Base-by-base conservation (phyloP, 2,797 vertebrate genomes). In the Ceyx erithaca region DNA sequence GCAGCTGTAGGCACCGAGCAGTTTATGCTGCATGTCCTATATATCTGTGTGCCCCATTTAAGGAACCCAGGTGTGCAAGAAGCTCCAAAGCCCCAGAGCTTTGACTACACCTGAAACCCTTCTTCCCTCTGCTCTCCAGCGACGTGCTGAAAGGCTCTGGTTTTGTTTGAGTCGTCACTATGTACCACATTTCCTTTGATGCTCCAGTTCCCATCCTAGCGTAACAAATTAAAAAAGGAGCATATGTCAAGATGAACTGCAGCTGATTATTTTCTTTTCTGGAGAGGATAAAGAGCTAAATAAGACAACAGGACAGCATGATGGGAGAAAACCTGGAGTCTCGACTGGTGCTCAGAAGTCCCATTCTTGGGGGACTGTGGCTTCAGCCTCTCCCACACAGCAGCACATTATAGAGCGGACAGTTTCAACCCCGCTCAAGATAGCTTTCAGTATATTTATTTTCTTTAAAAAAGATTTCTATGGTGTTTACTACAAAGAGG, bases 121-220 rank as follows among this genome's bases (percentile, higher is more conserved):
- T 14, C 72, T 30, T 5, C 61, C 49, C 68, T 61, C 72, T 15
- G 52, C 6, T 55, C 57, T 25, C 48, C 30, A 33, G 69, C 2
- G 1, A 9, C 17, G 12, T 0, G 1, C 33, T 15, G 16, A 17
- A 18, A 14, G 23, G 71, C 35, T n/a, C 58, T 0, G 1, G 30
- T 30, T 43, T 64, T 19, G 25, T 9, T 2, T 30, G 51, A 23
- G 62, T 28, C 31, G 71, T 2, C 1, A 1, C 11, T 31, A 31
- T 1, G 37, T 43, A 20, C 11, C 5, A 5, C 2, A 19, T 37
- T 61, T 46, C 88, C 79, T 85, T 14, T 12, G 3, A 78, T 70
- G 89, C 90, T 89, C 77, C 80, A 85, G 12, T 35, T 67, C 83
- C 35, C 78, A 31, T 26, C 73, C 78, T 25, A 54, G 88, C 26